These are phyloP conservation scores for Pterocles orientalis DNA, from an alignment of 2,113 vertebrate species.

Conservation along the genomic window DNA sequence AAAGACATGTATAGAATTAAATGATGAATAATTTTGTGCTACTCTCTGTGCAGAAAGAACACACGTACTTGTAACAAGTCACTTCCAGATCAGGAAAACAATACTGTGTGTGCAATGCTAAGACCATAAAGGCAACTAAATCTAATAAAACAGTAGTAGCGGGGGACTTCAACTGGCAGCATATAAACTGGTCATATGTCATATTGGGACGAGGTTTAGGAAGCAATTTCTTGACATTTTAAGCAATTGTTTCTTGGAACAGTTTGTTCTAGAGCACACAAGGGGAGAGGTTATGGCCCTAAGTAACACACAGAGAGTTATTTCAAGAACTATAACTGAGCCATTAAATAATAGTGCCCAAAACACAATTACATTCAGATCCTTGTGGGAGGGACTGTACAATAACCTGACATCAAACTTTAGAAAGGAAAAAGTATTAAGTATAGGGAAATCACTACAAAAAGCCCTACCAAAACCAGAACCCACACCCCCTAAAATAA, in stretches of 20 bases:
- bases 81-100: conserved; percentile 7
- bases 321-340: conserved; percentile 38
- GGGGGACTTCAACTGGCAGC: conserved; percentile 15
- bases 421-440: not conserved
- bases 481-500: not conserved
- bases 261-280: conserved; percentile 50
- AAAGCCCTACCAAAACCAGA: not conserved
- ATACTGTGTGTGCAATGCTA: not conserved
- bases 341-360: conserved; percentile 41
- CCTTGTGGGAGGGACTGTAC: not conserved
- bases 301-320: conserved; percentile 43
- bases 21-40: not conserved
- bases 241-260: conserved; percentile 61
- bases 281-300: conserved; percentile 64
- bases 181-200: conserved; percentile 52
- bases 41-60: not conserved
- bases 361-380: conserved; percentile 49
- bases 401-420: not conserved
- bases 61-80: not conserved
- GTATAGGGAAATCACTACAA: not conserved
- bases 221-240: conserved; percentile 66
- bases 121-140: not conserved
- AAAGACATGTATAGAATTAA: not conserved
- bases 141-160: conserved; percentile 44
- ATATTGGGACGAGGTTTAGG: conserved; percentile 44